phyloP scores from a whole-genome alignment of 2,113 vertebrate species.

The Anhinga rufa region DNA sequence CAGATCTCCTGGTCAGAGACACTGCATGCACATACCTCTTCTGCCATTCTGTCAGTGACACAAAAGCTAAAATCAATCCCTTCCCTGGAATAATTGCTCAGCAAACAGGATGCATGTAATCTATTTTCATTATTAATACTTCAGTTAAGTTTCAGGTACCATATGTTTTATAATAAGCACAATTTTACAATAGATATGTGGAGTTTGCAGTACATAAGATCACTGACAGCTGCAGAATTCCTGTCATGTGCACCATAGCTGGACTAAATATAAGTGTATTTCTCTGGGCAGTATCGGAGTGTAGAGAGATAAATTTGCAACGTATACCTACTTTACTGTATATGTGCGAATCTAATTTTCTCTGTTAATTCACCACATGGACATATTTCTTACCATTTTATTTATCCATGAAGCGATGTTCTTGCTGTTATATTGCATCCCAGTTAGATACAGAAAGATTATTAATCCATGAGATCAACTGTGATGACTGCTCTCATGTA shows the following conservation, averaged over 20 bases:
- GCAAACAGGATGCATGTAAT: constrained; percentile 54
- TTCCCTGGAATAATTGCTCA: constrained; percentile 53
- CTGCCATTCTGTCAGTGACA: constrained; percentile 30
- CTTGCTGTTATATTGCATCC: background rate
- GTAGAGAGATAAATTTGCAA: background rate
- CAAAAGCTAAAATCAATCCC: constrained; percentile 46
- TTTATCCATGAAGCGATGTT: background rate
- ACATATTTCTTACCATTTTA: background rate
- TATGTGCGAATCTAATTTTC: background rate
- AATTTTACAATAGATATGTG: constrained; percentile 42
- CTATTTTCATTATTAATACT: constrained; percentile 69
- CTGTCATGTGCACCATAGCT: background rate
- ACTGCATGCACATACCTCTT: constrained; percentile 26
- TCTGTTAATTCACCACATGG: background rate
- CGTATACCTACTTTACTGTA: background rate
- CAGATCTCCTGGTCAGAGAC: constrained; percentile 19
- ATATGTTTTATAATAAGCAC: constrained; percentile 57
- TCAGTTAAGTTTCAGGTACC: constrained; percentile 49
- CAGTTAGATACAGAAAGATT: background rate
- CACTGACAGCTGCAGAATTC: constrained; percentile 20
- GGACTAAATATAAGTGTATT: constrained; percentile 41
- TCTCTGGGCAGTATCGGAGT: background rate
- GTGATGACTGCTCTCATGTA: background rate
- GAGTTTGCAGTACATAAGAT: background rate
- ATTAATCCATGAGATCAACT: background rate